These are phyloP conservation scores for Halichondria panicea DNA, from an alignment of 37 sponge, comb jelly and placozoan genomes.

Conservation along the genomic window DNA sequence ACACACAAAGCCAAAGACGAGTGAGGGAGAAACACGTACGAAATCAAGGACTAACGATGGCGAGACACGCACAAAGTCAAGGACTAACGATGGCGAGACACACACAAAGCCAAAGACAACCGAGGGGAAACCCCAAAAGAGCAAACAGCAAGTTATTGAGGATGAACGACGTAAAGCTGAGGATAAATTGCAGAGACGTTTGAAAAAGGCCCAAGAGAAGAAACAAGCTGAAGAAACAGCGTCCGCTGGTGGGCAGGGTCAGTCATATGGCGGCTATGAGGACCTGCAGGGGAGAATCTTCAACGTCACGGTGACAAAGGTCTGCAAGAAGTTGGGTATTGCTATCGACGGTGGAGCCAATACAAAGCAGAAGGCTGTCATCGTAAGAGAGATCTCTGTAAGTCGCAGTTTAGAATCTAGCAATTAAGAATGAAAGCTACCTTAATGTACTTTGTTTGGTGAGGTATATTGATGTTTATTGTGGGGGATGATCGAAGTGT, in stretches of 20 bases:
- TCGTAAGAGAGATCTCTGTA: constrained; percentile 72
- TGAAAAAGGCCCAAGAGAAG: constrained; percentile 13
- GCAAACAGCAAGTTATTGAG: constrained; percentile 5
- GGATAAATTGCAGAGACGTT: constrained; percentile 39
- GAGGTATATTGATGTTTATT: not conserved
- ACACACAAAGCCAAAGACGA: constrained; percentile 2
- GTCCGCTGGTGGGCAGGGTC: not conserved
- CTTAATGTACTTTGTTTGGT: not conserved
- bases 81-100: constrained; percentile 9
- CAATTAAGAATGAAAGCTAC: not conserved
- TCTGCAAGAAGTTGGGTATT: constrained; percentile 78
- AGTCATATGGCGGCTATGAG: constrained; percentile 61
- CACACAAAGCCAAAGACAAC: not conserved
- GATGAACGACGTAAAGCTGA: constrained; percentile 59
- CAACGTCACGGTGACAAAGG: constrained; percentile 65
- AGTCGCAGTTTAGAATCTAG: too few species aligned
- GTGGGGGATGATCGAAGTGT: not conserved
- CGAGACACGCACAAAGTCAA: not conserved
- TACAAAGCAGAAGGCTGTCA: constrained; percentile 81
- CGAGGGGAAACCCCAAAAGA: constrained; percentile 10
- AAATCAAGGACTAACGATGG: not conserved
- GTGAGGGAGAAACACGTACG: constrained; percentile 7
- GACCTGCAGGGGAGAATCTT: constrained; percentile 64
- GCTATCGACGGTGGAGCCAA: constrained; percentile 86
- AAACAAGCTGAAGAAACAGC: constrained; percentile 11